Base-by-base conservation (phyloP, 2,888 invertebrate genomes). In the Cantharis rufa region DNA sequence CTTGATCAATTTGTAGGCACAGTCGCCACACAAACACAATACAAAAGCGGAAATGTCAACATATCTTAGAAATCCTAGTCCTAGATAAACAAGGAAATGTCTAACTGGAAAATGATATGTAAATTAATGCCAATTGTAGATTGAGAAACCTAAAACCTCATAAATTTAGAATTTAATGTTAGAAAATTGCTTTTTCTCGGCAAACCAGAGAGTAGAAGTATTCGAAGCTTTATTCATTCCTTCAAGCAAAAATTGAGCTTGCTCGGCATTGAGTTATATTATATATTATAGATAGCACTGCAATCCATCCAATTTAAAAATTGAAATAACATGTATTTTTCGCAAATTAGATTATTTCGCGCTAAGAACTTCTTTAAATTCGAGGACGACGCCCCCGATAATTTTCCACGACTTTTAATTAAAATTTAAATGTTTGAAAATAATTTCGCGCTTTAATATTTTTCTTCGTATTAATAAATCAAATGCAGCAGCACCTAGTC, bases 101-200 rank as follows among this genome's bases (percentile, higher is more conserved):
- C 72, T 76, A 76, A 76, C 72, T 18, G 72, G 28, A 68, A 64
- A 76, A 76, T 64, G 76, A 76, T 72, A 76, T 76, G 76, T 76
- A 76, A 76, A 76, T 76, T 72, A 76, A 76, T 76, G 76, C 72
- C 72, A 76, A 76, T 76, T 76, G 76, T 21, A 28, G 18, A 76
- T 69, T 72, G 69, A 69, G 76, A 76, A 76, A 76, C 76, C 72
- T 72, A 72, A 75, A 76, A 76, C 76, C 70, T 69, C 72, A 72
- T 62, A 76, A 76, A 76, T 76, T 76, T 48, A 28, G 72, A 76
- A 72, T 76, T 76, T 76, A 76, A 70, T 76, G 76, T 76, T 76
- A 72, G 72, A 76, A 76, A 76, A 76, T 76, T 76, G 76, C 72
- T 70, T 76, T 72, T 72, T n/a, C 72, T 69, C 27, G 15, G 32